Conservation (phyloP, 2,797 vertebrate genomes). For the Pseudomugil gertrudae region DNA sequence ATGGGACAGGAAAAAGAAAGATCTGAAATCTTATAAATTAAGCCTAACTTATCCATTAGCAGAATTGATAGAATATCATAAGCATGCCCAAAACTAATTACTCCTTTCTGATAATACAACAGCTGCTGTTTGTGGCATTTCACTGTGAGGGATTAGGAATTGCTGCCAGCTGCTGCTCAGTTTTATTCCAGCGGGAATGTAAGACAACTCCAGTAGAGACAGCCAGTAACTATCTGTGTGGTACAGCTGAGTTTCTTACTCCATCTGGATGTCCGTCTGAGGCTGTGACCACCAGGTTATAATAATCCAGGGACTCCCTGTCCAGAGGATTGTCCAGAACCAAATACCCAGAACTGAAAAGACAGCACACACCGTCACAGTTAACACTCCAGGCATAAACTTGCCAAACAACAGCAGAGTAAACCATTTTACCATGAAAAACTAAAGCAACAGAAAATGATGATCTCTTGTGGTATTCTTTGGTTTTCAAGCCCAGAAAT, state of each 20-base stretch:
- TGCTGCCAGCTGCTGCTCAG: neutral
- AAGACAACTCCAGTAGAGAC: conserved; percentile 28
- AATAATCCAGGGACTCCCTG: conserved; percentile 91
- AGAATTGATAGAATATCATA: neutral
- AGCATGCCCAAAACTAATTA: neutral
- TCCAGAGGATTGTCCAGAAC: conserved; percentile 90
- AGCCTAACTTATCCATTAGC: neutral
- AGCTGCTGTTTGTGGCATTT: conserved; percentile 39
- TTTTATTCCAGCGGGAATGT: conserved; percentile 29
- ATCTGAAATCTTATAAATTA: neutral
- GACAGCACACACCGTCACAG: conserved; percentile 14
- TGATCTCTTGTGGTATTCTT: neutral
- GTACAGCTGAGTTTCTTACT: conserved; percentile 82
- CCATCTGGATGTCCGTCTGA: conserved; percentile 92
- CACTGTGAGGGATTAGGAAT: conserved; percentile 27
- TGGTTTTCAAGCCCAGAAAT: neutral
- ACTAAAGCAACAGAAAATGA: neutral
- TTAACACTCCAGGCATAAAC: conserved; percentile 8
- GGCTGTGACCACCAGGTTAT: conserved; percentile 91
- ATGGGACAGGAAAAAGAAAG: neutral
- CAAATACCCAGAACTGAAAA: conserved; percentile 88
- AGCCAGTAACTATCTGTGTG: conserved; percentile 31
- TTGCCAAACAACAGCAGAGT: conserved; percentile 7
- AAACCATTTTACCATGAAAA: neutral
- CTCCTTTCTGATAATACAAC: conserved; percentile 14